Evolutionary conservation across 1,140 invertebrate genomes (phyloP).

Genomic region (Hesperophylax magnus): DNA sequence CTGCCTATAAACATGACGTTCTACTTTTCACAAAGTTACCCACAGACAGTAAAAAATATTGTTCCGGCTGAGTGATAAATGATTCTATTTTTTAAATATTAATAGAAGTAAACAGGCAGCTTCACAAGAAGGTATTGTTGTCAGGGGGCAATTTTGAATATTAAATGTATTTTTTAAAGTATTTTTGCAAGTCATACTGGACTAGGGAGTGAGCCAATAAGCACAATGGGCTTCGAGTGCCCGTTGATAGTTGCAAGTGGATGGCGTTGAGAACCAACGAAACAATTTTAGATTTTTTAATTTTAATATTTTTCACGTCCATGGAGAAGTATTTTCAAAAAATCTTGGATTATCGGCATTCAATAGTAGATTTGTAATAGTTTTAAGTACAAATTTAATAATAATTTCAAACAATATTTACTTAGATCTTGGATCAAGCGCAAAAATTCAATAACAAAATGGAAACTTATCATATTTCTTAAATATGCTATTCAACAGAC

Average conservation of each 20-base stretch:
- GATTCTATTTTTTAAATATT: not conserved
- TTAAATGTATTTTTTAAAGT: slow-evolving; percentile 52
- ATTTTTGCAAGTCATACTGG: slow-evolving; percentile 50
- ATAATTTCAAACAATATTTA: too few species aligned
- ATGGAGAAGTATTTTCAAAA: too few species aligned
- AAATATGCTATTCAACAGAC: too few species aligned
- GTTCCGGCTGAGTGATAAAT: not conserved
- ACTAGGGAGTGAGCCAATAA: slow-evolving; percentile 43
- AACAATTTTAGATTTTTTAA: not conserved
- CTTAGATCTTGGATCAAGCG: too few species aligned
- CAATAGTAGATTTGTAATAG: too few species aligned
- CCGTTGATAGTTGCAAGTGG: not conserved
- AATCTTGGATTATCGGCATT: too few species aligned
- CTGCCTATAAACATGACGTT: not conserved
- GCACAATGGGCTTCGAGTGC: slow-evolving; percentile 8
- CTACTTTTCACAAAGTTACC: not conserved
- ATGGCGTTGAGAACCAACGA: slow-evolving; percentile 3
- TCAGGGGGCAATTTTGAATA: slow-evolving; percentile 49
- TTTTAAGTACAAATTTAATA: too few species aligned
- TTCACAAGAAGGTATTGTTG: slow-evolving; percentile 9
- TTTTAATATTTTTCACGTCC: too few species aligned
- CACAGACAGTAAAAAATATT: not conserved
- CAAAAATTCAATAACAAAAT: too few species aligned
- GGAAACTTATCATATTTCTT: too few species aligned
- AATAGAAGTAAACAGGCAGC: slow-evolving; percentile 2